Evolutionary conservation across 30 jellyfish, hydroid and myxozoan genomes (phyloP), one percentile per base, ranked within the genome.

Genomic region (Mastigias papua): DNA sequence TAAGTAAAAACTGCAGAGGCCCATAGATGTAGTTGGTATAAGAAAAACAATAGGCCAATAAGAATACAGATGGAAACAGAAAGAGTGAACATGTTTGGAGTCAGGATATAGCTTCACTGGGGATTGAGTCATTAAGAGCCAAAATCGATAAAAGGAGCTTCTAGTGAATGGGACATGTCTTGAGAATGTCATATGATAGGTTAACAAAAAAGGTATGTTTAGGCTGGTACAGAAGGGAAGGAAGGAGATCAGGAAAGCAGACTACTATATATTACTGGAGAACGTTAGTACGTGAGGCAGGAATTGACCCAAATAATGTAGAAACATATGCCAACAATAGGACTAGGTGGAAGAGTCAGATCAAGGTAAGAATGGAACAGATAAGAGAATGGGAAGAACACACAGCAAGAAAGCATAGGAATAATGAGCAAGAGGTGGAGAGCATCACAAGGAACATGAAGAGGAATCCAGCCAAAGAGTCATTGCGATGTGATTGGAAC

Each of bases 171-270:
- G 69, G 69, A 57, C 69, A 57, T 57, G 69, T 57, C 3, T 57
- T 57, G 27, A 57, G 69, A 57, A 57, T 57, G 69, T 23, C 69
- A 17, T 5, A 57, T 57, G 27, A 20, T 57, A 57, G 69, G 30
- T 23, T 57, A 23, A 17, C 62, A 57, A 57, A 57, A 20, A 57
- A 17, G 69, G 30, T 57, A 17, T 57, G 69, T 19, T 57, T 57
- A 57, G 69, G 69, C 27, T 23, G 69, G 69, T 57, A 57, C 69
- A 17, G 69, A 10, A 57, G 69, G 27, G 69, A 57, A 23, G 69
- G 69, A 57, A 23, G 69, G 30, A 57, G 69, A 57, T 5, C 69
- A 57, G 69, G 69, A 57, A 57, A 57, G 30, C 69, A 57, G 69
- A 57, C 69, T 23, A 6, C 30, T 19, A 57, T 57, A 57, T 23